Base-by-base conservation (phyloP, 64 coral and sea anemone genomes). In the Trachythela sp. region DNA sequence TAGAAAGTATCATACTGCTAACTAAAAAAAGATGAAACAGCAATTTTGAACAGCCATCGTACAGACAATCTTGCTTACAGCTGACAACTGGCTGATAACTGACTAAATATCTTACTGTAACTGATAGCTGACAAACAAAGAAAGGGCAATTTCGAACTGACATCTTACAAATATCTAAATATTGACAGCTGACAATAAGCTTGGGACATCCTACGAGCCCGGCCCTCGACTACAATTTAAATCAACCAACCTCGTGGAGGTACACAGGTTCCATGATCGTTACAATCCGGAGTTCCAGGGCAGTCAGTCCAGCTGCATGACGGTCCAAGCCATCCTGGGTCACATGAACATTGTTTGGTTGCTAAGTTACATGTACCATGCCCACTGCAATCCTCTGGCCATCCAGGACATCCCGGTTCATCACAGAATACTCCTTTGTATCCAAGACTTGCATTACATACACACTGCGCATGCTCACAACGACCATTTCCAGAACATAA, bases 301-400 rank as follows among this genome's bases (percentile, higher is more conserved):
- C 95, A 98, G 48, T 98, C 93, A 72, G 93, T 93, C 30, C 92
- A 67, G 84, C 92, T 91, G 68, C 95, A 98, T 41, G 93, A 93
- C 6, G 59, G 77, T 39, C 95, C 93, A 60, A 77, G 83, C 95
- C 95, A 98, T 15, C 86, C 93, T 6, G 95, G 93, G 77, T 89
- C 85, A 86, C 95, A 98, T 40, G 71, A 83, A 50, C 95, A 98
- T 36, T 68, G 70, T 13, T 89, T 39, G 48, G 89, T 94, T 15
- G 95, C 95, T 89, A 89, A 67, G 91, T 98, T 98, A 88, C 95
- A 98, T 27, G 88, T 91, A 37, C 95, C 95, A 51, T 98, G 95
- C 50, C 92, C 90, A 49, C 87, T 97, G 77, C 95, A 98, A 83
- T 98, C 95, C 8, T 92, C 36, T 33, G 95, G 95, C 93, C 93